Evolutionary conservation across 2,888 invertebrate genomes (phyloP).

Genomic region (Megastigmus dorsalis): DNA sequence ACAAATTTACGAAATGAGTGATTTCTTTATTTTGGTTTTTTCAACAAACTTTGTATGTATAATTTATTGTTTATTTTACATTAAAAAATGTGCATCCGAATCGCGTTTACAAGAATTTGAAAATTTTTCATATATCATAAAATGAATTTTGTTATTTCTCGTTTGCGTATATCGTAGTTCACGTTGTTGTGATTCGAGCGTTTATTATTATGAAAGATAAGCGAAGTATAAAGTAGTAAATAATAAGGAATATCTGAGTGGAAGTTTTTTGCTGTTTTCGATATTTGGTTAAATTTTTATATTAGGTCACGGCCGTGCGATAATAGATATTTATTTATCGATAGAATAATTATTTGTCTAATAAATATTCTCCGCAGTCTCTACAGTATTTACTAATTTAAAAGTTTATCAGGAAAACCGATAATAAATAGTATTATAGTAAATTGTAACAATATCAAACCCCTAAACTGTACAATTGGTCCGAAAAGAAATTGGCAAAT

Average conservation of each 20-base stretch:
- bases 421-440: no score
- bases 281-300: constrained; percentile 1
- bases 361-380: background rate
- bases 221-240: background rate
- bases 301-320: constrained; percentile 15
- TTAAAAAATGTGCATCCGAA: no score
- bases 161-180: no score
- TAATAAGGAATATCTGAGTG: background rate
- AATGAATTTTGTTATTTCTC: background rate
- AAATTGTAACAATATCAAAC: no score
- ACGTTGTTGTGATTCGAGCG: background rate
- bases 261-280: constrained; percentile 13
- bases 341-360: background rate
- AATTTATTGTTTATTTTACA: no score
- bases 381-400: background rate
- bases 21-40: no score
- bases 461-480: background rate
- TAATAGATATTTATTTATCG: constrained; percentile 2
- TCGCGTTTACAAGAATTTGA: no score
- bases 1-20: no score
- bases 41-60: no score
- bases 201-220: constrained; percentile 11
- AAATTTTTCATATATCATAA: no score
- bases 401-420: background rate
- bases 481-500: no score